Evolutionary conservation across 2,113 vertebrate species (phyloP).

Genomic region (Gorsachius goisagi): DNA sequence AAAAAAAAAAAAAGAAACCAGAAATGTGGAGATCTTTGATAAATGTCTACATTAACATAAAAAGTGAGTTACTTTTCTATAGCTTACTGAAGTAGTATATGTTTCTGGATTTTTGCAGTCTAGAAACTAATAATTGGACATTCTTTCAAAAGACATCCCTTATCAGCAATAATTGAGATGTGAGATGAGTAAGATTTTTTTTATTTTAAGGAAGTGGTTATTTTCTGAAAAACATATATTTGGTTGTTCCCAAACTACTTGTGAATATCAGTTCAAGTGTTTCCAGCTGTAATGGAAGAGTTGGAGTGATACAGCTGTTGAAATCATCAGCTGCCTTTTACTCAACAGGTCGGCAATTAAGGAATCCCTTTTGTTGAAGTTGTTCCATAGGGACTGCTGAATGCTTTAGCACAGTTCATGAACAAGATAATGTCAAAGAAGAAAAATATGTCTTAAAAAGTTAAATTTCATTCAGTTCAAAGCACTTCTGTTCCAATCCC

Average conservation of each 20-base stretch:
- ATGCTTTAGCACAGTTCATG: background rate
- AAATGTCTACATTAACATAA: background rate
- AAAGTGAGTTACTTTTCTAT: background rate
- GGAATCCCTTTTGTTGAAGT: background rate
- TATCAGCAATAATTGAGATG: slow-evolving; percentile 11
- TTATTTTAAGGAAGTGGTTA: slow-evolving; percentile 28
- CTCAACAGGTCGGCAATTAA: slow-evolving; percentile 27
- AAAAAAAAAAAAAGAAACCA: background rate
- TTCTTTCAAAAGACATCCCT: background rate
- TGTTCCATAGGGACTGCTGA: background rate
- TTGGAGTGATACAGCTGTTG: background rate
- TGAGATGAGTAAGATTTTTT: background rate
- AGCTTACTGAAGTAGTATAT: background rate
- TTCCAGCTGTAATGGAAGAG: slow-evolving; percentile 7
- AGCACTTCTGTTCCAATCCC: background rate
- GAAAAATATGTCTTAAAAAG: background rate
- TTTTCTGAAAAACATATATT: slow-evolving; percentile 18
- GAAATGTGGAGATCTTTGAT: background rate
- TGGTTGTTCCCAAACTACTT: slow-evolving; percentile 5
- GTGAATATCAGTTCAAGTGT: background rate
- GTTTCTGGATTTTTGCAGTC: background rate
- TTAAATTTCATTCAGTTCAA: background rate
- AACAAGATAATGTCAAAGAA: background rate
- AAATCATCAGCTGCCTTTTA: slow-evolving; percentile 16
- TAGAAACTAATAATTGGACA: background rate